These are phyloP conservation scores for Drosophila arawakana DNA, from an alignment of 1,140 invertebrate genomes.

Conservation along the genomic window DNA sequence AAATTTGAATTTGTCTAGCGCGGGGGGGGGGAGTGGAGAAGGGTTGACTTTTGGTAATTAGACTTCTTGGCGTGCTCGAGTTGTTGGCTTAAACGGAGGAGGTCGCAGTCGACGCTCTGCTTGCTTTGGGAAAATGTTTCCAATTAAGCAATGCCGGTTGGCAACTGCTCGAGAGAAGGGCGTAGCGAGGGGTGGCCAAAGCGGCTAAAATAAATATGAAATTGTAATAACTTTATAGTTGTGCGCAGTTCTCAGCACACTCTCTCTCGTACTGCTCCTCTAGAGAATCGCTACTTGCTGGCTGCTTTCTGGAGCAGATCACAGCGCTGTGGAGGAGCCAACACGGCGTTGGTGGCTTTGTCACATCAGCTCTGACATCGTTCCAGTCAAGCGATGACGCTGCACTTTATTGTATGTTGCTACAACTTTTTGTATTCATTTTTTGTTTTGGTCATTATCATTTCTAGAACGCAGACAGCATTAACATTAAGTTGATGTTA, in stretches of 20 bases:
- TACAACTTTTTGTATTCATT: constrained; percentile 19
- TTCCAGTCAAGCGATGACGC: constrained; percentile 44
- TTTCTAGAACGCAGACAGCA: constrained; percentile 71
- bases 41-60: constrained; percentile 80
- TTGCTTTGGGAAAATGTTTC: constrained; percentile 72
- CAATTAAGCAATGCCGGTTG: constrained; percentile 56
- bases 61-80: constrained; percentile 69
- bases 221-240: constrained; percentile 66
- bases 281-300: neutral
- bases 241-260: neutral
- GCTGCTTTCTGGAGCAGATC: constrained; percentile 74
- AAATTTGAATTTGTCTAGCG: constrained; percentile 64
- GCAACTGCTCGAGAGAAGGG: neutral
- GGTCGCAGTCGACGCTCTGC: constrained; percentile 12
- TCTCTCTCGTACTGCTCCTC: neutral
- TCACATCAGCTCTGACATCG: constrained; percentile 39
- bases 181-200: neutral
- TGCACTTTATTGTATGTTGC: constrained; percentile 31
- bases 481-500: constrained; percentile 67
- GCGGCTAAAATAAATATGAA: constrained; percentile 70
- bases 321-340: neutral
- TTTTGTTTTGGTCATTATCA: constrained; percentile 63
- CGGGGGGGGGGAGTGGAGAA: neutral
- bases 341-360: constrained; percentile 28
- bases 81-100: constrained; percentile 32